Evolutionary conservation across 2,797 vertebrate genomes (phyloP).

Genomic region (Sebastes wilsoni): DNA sequence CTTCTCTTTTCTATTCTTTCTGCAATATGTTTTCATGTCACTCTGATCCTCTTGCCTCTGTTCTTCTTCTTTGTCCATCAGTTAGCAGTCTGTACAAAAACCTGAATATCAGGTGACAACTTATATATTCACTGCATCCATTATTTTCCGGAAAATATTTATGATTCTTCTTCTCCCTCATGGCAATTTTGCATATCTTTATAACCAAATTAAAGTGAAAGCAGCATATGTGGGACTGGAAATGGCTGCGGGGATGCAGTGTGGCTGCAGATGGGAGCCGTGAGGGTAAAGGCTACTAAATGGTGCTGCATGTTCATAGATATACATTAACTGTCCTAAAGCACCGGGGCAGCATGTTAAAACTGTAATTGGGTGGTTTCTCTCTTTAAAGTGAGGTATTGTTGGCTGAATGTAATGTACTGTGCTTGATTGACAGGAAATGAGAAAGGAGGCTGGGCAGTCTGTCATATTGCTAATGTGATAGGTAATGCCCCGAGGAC

Average conservation of each 20-base stretch:
- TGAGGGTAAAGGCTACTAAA: slow-evolving; percentile 58
- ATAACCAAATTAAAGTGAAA: slow-evolving; percentile 47
- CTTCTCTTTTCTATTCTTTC: not conserved
- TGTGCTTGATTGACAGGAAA: slow-evolving; percentile 75
- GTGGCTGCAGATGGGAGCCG: slow-evolving; percentile 33
- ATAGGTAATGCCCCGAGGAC: slow-evolving; percentile 75
- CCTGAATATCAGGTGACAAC: slow-evolving; percentile 12
- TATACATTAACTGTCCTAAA: slow-evolving; percentile 63
- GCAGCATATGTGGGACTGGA: slow-evolving; percentile 12
- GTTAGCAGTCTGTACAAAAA: slow-evolving; percentile 5
- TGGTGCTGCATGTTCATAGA: slow-evolving; percentile 39
- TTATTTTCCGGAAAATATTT: slow-evolving; percentile 24
- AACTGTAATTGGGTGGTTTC: slow-evolving; percentile 59
- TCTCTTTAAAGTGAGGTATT: slow-evolving; percentile 63
- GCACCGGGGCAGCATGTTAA: slow-evolving; percentile 47
- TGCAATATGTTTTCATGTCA: slow-evolving; percentile 6
- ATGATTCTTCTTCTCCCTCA: slow-evolving; percentile 21
- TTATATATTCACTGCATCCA: slow-evolving; percentile 5
- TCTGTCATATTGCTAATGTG: slow-evolving; percentile 76
- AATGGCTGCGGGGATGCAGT: slow-evolving; percentile 47
- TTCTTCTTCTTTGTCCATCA: not conserved
- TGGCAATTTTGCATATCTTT: slow-evolving; percentile 47
- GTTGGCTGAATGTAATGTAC: slow-evolving; percentile 62
- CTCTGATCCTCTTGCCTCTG: slow-evolving; percentile 4
- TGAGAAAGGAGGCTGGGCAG: slow-evolving; percentile 68